Evolutionary conservation across 2,888 invertebrate genomes (phyloP), one percentile per base, ranked within the genome.

Genomic region (Thalpophila matura): DNA sequence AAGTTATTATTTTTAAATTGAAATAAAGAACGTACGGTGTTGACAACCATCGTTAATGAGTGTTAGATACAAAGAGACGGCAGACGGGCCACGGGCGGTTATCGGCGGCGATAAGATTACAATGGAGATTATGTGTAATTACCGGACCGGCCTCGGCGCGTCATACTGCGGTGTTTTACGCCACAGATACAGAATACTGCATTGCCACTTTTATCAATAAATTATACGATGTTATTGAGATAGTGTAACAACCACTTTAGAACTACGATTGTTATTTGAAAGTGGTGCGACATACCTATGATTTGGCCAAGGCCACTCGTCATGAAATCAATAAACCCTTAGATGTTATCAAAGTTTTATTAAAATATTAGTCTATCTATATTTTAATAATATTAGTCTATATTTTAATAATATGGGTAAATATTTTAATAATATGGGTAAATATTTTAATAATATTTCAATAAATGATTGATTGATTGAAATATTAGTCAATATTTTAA

Each of bases 121-220:
- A 69, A 69, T 40, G 35, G 66, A 82, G 89, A 89, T 87, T 89
- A 86, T 75, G 68, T 77, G 87, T 90, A 92, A 93, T 92, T 91
- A 89, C 80, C 70, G 65, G 59, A 68, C 57, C 70, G 59, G 81
- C 81, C 79, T 67, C 66, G 85, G 60, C 87, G 86, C 93, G 94
- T 94, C 94, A 94, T 80, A 93, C 92, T 94, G 94, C 94, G 92
- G 92, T 83, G 84, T 79, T 86, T 86, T 80, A 65, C 78, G 76
- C 66, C 63, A 68, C 76, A 75, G 89, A 89, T 91, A 91, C 78
- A 66, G 83, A 89, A 87, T 92, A 86, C 93, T 91, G 94, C 94
- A 93, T 87, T 89, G 88, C 81, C 85, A 88, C 87, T 77, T 74
- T 86, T 90, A 92, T 91, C 89, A 82, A 82, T 79, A 73, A 70